Conservation (phyloP, 2,797 vertebrate genomes). For the Poeciliopsis turneri region DNA sequence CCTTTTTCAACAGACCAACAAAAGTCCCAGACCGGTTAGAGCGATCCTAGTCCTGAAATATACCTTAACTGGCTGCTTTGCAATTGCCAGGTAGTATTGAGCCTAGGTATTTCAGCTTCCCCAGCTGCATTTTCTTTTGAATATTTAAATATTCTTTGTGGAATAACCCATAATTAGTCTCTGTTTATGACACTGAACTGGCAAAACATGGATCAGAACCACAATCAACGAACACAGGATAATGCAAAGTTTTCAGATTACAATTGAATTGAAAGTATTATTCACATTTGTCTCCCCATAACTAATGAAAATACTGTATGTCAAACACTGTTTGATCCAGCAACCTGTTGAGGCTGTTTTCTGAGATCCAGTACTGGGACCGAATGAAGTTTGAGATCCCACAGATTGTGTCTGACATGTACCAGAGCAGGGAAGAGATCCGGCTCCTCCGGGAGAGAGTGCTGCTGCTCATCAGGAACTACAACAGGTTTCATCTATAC, state of each 20-base stretch:
- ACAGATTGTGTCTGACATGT: conserved; percentile 78
- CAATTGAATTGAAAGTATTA: not conserved
- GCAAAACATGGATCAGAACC: not conserved
- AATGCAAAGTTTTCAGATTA: not conserved
- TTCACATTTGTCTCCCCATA: not conserved
- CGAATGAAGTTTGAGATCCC: conserved; percentile 84
- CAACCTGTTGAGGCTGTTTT: conserved; percentile 80
- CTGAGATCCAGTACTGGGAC: conserved; percentile 89
- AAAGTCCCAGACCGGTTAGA: not conserved
- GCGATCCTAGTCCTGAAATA: not conserved
- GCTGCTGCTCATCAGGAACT: conserved; percentile 82
- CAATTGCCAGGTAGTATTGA: not conserved
- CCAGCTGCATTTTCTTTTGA: not conserved
- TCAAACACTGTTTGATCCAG: conserved; percentile 61
- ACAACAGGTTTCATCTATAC: conserved; percentile 83
- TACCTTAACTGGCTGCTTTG: not conserved
- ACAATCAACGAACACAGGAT: not conserved
- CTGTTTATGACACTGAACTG: not conserved
- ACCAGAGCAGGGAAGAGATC: conserved; percentile 83
- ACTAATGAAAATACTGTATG: conserved; percentile 11
- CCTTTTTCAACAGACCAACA: too few species aligned
- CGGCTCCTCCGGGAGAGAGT: conserved; percentile 81
- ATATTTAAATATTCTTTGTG: not conserved
- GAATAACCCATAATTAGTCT: not conserved
- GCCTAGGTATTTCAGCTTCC: not conserved